Base-by-base conservation (phyloP, 2,888 invertebrate genomes). In the Pristionchus entomophagus region DNA sequence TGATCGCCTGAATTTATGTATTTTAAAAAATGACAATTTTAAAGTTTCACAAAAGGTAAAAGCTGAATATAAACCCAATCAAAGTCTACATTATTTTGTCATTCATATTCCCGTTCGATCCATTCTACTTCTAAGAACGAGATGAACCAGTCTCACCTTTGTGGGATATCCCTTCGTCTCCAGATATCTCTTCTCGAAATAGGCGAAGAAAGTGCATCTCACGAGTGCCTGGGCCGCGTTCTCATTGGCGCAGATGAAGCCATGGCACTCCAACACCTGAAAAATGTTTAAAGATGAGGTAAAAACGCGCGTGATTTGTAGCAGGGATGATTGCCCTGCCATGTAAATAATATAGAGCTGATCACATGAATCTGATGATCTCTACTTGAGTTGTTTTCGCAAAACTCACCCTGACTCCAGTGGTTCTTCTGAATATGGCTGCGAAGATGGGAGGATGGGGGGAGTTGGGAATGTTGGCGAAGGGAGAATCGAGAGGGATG, bases 381-480 rank as follows among this genome's bases (percentile, higher is more conserved):
- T n/a, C n/a, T n/a, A n/a, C n/a, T n/a, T n/a, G n/a, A n/a, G n/a
- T n/a, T n/a, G n/a, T n/a, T n/a, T n/a, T n/a, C n/a, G n/a, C n/a
- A n/a, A n/a, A n/a, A n/a, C 73, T n/a, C 32, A 92, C 98, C 94
- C 98, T 98, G 91, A 99, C 98, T 85, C 99, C 99, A 82, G 97
- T 96, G 78, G 98, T 98, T 89, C 99, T 96, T 81, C 99, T 96
- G 91, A 99, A 95, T 88, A 99, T 98, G 91, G 98, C 98, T 65
- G 98, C 98, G 94, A 99, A 97, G 88, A 99, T 95, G 45, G 99
- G 98, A 86, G 98, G 98, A 94, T 99, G 98, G 14, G 96, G 96
- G 86, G 97, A 96, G 90, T 97, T 96, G 35, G 97, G 97, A 90
- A 97, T 96, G 86, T 97, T 96, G 14, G 97, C 97, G 94, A 98